A percentile compares a stretch with the other conserved stretches of the same genome.
Conservation (phyloP, 2,797 vertebrate species). For the Loriculus beryllinus region DNA sequence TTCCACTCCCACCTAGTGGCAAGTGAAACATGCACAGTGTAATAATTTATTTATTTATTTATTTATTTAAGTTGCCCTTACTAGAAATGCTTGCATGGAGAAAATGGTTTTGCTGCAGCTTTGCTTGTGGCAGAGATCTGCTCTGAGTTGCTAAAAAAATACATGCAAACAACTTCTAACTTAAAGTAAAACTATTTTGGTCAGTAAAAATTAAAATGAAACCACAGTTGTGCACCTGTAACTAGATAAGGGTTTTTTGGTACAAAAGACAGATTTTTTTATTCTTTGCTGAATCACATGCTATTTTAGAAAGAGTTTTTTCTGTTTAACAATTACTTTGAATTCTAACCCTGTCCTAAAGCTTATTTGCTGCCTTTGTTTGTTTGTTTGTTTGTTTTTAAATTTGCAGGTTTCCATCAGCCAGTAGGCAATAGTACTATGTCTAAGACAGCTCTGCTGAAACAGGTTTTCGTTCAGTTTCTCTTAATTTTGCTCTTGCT, state of each 20-base stretch:
- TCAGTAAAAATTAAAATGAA: not conserved
- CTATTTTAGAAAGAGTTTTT: not conserved
- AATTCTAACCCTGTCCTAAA: not conserved
- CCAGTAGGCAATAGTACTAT: not conserved
- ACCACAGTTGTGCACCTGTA: not conserved
- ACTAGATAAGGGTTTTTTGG: not conserved
- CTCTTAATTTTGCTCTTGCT: not conserved
- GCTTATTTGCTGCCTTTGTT: not conserved
- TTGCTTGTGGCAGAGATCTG: not conserved
- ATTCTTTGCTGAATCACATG: not conserved
- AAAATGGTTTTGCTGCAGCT: not conserved
- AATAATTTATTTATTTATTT: not conserved
- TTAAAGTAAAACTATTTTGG: not conserved
- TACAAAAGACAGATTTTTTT: not conserved
- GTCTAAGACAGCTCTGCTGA: not conserved
- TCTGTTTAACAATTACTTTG: not conserved
- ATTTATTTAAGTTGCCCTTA: not conserved
- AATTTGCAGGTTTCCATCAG: not conserved
- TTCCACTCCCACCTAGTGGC: constrained; percentile 67
- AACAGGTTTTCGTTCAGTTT: not conserved
- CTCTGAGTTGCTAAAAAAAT: not conserved
- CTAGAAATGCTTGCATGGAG: not conserved
- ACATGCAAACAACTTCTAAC: not conserved
- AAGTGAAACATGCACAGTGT: not conserved
- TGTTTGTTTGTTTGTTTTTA: not conserved